Conservation (phyloP, 2,797 vertebrate species). For the Remorina albescens region DNA sequence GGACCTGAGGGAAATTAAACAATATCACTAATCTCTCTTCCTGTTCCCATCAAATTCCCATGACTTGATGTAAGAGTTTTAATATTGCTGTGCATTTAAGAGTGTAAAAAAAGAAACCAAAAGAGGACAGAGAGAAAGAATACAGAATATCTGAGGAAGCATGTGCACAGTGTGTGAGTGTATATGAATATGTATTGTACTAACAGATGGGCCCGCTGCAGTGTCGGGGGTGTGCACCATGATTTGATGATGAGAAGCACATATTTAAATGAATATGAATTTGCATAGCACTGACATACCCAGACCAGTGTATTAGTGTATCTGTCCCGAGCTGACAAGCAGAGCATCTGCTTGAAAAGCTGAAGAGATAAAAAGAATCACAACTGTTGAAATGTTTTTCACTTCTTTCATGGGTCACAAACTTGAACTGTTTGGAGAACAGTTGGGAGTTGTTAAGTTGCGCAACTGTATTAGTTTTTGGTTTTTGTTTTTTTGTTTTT, state of each 20-base stretch:
- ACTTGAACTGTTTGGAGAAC: conserved; percentile 37
- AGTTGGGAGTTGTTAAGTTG: conserved; percentile 34
- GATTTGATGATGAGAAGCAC: conserved; percentile 56
- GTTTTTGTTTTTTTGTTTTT: conserved; percentile 6
- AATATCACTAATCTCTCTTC: conserved; percentile 76
- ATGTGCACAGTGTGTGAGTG: conserved; percentile 28
- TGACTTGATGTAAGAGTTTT: conserved; percentile 70
- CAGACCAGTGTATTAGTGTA: conserved; percentile 34
- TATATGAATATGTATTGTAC: conserved; percentile 64
- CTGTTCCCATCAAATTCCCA: conserved; percentile 75
- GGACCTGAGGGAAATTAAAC: conserved; percentile 79
- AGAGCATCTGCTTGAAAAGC: conserved; percentile 62
- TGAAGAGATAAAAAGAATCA: conserved; percentile 42
- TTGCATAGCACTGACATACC: conserved; percentile 57
- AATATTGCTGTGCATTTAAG: conserved; percentile 70
- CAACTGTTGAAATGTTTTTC: conserved; percentile 9
- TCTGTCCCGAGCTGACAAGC: conserved; percentile 47
- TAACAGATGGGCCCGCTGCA: conserved; percentile 68
- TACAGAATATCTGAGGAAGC: conserved; percentile 46
- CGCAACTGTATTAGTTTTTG: conserved; percentile 7
- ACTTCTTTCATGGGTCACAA: conserved; percentile 54
- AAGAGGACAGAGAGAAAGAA: conserved; percentile 26
- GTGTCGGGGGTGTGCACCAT: conserved; percentile 46
- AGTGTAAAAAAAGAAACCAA: conserved; percentile 35
- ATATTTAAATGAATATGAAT: conserved; percentile 66